phyloP scores from a whole-genome alignment of 2,113 vertebrate genomes.

The Leptobrachium leishanense region DNA sequence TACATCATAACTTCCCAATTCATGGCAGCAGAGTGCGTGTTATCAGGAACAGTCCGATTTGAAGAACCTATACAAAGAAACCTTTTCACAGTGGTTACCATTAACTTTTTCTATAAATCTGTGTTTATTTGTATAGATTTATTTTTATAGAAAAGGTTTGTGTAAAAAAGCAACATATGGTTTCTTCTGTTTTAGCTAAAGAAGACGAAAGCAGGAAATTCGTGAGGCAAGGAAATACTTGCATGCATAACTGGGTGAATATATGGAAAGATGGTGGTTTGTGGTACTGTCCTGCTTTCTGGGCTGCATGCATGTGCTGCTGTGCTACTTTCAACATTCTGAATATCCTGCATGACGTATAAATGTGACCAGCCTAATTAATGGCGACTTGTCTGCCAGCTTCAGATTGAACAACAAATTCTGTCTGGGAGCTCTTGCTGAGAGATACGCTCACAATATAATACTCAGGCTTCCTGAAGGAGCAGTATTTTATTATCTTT shows the following conservation, averaged over 20 bases:
- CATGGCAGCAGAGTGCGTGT: no score
- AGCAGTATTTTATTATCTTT: conserved; percentile 50
- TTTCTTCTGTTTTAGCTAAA: conserved; percentile 63
- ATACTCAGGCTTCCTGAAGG: conserved; percentile 47
- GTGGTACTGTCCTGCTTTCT: neutral
- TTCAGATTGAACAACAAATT: neutral
- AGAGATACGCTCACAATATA: neutral
- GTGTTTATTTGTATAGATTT: no score
- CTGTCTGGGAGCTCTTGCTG: neutral
- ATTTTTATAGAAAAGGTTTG: neutral
- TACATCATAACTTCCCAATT: no score
- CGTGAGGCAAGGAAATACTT: conserved; percentile 62
- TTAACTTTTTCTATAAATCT: no score
- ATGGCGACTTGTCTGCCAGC: neutral
- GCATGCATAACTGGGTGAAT: neutral
- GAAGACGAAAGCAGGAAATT: conserved; percentile 63
- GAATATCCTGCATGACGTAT: neutral
- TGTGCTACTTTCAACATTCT: neutral
- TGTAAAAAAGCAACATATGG: conserved; percentile 25
- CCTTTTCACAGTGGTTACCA: no score
- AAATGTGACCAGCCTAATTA: neutral
- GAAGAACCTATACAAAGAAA: no score
- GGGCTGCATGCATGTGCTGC: neutral
- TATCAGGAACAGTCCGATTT: no score
- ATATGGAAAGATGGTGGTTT: neutral